These are phyloP conservation scores for Tetheella fluctuosa DNA, from an alignment of 2,888 invertebrate species.

Conservation along the genomic window DNA sequence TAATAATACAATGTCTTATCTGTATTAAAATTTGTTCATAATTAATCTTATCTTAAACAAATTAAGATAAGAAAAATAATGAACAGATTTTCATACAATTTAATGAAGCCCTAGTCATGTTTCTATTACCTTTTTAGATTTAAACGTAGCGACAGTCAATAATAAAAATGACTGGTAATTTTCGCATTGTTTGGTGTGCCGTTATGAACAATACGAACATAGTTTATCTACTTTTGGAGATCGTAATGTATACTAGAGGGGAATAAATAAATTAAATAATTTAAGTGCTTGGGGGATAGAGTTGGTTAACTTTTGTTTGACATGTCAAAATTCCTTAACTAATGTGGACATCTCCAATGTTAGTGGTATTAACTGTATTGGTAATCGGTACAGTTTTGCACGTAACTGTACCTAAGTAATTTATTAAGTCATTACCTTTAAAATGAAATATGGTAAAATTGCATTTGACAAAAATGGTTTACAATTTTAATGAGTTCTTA, in stretches of 20 bases:
- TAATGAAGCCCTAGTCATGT: too few species aligned
- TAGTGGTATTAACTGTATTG: too few species aligned
- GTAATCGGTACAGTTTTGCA: neutral
- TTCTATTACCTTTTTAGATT: too few species aligned
- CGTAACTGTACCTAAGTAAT: neutral
- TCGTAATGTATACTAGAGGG: neutral
- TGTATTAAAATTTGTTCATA: too few species aligned
- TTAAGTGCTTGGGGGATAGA: neutral
- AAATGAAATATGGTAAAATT: neutral
- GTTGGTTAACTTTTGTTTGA: neutral
- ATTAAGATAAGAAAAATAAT: too few species aligned
- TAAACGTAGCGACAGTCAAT: neutral
- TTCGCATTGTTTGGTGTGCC: neutral
- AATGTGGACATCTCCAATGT: neutral
- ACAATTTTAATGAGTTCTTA: too few species aligned
- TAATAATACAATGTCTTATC: too few species aligned
- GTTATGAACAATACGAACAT: neutral
- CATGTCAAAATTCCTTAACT: neutral
- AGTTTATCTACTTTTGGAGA: neutral
- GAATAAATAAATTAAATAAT: neutral
- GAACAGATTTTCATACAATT: too few species aligned
- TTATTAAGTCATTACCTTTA: neutral
- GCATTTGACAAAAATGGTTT: too few species aligned
- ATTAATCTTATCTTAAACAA: too few species aligned
- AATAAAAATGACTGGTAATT: too few species aligned